Evolutionary conservation across 35 echinoderm and acorn worm species (phyloP), one percentile per base, ranked within the genome.

Genomic region (Heliocidaris tuberculata): DNA sequence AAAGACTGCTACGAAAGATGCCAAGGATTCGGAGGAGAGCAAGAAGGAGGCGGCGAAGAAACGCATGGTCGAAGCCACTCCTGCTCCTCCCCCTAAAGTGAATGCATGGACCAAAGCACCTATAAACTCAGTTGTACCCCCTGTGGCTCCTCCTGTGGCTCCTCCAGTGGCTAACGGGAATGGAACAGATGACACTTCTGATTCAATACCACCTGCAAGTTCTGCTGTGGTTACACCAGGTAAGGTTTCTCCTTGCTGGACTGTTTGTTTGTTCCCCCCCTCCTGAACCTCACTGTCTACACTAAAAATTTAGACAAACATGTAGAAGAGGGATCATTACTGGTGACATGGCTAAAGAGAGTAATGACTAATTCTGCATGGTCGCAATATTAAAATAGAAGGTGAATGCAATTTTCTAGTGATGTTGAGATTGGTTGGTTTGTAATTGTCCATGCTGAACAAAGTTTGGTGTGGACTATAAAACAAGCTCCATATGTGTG

Each of bases 81-180:
- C 86, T 30, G 93, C 96, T 54, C 96, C 94, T 13, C 96, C 96
- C n/a, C 96, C 96, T 32, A 97, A 97, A 95, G 96, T 97, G 5
- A 97, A 97, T 90, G 96, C 96, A 48, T 97, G 96, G 96, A 97
- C 85, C 32, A 95, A 95, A 95, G 86, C 94, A 27, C 88, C 94
- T 56, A 48, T 86, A 90, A 94, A 61, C 86, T 32, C 85, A 49
- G 85, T 70, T 10, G 96, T 90, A 31, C 60, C 71, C 24, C 48
- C 94, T 24, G 31, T 94, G n/a, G 50, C n/a, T n/a, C n/a, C n/a
- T n/a, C n/a, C n/a, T n/a, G n/a, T n/a, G n/a, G n/a, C 93, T 27
- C 50, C 94, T 71, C 42, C 94, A 32, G 27, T 78, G 65, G 65
- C 15, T 17, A 78, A 78, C 27, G 65, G 65, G 21, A n/a, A 85